phyloP scores from a whole-genome alignment of 2,113 vertebrate genomes.

The Myrmophylax atrothorax region DNA sequence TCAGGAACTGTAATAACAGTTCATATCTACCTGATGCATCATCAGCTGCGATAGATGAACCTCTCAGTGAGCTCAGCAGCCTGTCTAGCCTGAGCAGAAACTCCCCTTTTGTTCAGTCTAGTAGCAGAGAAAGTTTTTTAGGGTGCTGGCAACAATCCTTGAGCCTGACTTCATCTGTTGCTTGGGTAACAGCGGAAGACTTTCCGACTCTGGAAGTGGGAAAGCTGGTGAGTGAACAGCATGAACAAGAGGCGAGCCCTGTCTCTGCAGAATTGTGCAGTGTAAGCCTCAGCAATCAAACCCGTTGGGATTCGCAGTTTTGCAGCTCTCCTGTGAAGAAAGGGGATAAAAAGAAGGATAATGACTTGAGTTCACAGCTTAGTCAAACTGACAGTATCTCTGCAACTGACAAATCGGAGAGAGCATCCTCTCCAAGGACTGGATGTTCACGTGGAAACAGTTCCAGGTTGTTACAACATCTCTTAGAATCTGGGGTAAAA shows the following conservation, averaged over 20 bases:
- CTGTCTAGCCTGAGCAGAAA: slow-evolving; percentile 44
- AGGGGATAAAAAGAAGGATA: neutral
- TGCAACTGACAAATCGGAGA: neutral
- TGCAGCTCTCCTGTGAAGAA: slow-evolving; percentile 11
- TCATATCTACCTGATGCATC: neutral
- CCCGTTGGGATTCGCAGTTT: neutral
- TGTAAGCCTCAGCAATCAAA: slow-evolving; percentile 10
- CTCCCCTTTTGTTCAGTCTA: slow-evolving; percentile 32
- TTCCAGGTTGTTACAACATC: neutral
- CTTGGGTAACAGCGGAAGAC: slow-evolving; percentile 53
- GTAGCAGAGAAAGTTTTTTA: slow-evolving; percentile 20
- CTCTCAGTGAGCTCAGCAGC: slow-evolving; percentile 55
- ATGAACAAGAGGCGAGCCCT: neutral
- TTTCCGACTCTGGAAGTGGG: slow-evolving; percentile 35
- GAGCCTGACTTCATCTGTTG: slow-evolving; percentile 73
- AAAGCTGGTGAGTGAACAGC: neutral
- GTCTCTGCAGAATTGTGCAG: neutral
- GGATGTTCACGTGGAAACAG: neutral
- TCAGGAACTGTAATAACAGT: neutral
- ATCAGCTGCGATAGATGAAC: slow-evolving; percentile 10
- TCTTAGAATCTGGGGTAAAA: neutral
- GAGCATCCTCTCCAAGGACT: neutral
- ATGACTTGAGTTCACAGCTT: neutral
- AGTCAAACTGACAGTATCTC: neutral
- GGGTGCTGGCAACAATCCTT: slow-evolving; percentile 73